These are phyloP conservation scores for Bombus confusus DNA, from an alignment of 1,140 invertebrate species.

Conservation along the genomic window DNA sequence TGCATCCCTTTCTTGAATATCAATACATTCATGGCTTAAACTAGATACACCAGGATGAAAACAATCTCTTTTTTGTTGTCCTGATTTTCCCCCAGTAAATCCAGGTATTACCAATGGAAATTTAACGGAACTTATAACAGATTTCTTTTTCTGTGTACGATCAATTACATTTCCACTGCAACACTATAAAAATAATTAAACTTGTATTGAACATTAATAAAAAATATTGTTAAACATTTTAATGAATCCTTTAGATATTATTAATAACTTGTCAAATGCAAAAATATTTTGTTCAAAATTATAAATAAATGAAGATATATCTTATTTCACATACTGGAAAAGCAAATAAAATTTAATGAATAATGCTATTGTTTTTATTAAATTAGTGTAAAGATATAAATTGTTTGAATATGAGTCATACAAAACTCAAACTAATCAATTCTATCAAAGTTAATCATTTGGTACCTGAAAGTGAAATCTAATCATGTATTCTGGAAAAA, in stretches of 20 bases:
- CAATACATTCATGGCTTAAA: conserved; percentile 86
- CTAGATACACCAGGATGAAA: conserved; percentile 94
- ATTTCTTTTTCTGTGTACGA: conserved; percentile 77
- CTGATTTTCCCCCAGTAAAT: conserved; percentile 80
- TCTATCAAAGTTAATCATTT: not conserved
- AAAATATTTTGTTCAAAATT: not conserved
- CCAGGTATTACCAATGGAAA: conserved; percentile 71
- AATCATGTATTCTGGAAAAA: not conserved
- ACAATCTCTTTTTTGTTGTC: conserved; percentile 89
- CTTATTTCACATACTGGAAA: conserved; percentile 10
- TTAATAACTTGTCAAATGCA: not conserved
- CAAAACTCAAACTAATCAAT: not conserved
- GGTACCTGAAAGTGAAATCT: not conserved
- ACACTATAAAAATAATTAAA: conserved; percentile 67
- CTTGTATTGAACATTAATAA: conserved; percentile 14
- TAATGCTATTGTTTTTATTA: conserved; percentile 31
- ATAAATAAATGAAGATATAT: not conserved
- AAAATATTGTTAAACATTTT: not conserved
- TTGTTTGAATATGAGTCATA: conserved; percentile 17
- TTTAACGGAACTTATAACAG: conserved; percentile 75
- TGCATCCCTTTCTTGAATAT: conserved; percentile 82
- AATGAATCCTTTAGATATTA: not conserved
- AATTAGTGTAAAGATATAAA: conserved; percentile 14
- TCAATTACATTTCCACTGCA: conserved; percentile 80
- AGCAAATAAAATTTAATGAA: conserved; percentile 19